phyloP scores from a whole-genome alignment of 2,888 invertebrate genomes.

The Steinernema carpocapsae region DNA sequence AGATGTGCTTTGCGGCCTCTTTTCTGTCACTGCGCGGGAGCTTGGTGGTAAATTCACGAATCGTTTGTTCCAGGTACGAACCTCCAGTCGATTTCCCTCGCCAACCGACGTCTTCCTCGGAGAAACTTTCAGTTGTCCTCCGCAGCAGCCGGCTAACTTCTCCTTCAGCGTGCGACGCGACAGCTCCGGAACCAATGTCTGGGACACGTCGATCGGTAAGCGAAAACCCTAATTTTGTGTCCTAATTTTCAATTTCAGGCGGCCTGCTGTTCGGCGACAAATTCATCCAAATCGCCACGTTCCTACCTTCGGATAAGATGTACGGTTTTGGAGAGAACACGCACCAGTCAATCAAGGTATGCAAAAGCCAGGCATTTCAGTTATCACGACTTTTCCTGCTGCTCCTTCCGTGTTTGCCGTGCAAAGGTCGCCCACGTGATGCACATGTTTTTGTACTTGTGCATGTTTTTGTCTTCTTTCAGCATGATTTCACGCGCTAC shows the following conservation, averaged over 20 bases:
- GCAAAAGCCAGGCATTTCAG: neutral
- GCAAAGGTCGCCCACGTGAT: neutral
- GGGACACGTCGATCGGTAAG: conserved; percentile 62
- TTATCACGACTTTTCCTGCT: neutral
- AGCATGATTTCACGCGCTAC: conserved; percentile 63
- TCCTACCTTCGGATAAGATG: conserved; percentile 60
- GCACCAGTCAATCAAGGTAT: conserved; percentile 61
- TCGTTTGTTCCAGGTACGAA: conserved; percentile 49
- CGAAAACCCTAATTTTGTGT: neutral
- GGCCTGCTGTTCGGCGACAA: conserved; percentile 65
- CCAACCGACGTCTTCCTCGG: conserved; percentile 40
- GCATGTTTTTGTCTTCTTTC: conserved; percentile 8
- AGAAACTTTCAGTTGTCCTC: conserved; percentile 42
- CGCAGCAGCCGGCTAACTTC: conserved; percentile 46
- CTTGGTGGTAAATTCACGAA: neutral
- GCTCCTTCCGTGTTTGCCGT: neutral
- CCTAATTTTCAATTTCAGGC: conserved; percentile 44
- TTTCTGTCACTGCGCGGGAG: too few species aligned
- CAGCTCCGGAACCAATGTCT: conserved; percentile 49
- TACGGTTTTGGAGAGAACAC: conserved; percentile 68
- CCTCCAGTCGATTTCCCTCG: conserved; percentile 54
- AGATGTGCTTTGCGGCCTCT: too few species aligned
- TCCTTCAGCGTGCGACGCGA: conserved; percentile 54
- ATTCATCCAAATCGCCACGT: conserved; percentile 65
- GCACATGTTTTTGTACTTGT: neutral